phyloP scores from a whole-genome alignment of 2,888 invertebrate genomes.

The Cheilosia vulpina region DNA sequence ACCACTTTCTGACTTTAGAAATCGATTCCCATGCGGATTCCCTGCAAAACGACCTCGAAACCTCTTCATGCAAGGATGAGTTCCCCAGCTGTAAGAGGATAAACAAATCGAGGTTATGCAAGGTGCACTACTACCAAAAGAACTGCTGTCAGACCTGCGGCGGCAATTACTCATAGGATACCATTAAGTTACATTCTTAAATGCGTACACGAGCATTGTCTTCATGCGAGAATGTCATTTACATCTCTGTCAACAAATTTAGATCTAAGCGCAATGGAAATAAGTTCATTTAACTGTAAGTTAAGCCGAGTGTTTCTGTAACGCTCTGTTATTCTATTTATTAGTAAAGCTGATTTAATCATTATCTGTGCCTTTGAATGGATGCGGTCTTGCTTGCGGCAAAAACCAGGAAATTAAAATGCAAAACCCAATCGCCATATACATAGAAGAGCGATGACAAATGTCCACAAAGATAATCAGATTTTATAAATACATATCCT shows the following conservation, averaged over 20 bases:
- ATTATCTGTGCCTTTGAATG: not conserved
- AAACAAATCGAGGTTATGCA: conserved; percentile 92
- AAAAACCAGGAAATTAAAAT: conserved; percentile 32
- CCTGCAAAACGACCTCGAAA: conserved; percentile 78
- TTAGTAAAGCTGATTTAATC: conserved; percentile 15
- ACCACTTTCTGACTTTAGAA: conserved; percentile 32
- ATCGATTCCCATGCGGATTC: conserved; percentile 49
- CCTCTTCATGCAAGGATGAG: conserved; percentile 85
- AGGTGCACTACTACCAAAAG: conserved; percentile 91
- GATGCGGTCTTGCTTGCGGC: not conserved
- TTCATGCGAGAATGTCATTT: conserved; percentile 38
- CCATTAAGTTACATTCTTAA: not conserved
- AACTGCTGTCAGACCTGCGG: conserved; percentile 91
- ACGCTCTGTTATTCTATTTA: conserved; percentile 51
- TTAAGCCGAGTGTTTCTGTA: conserved; percentile 31
- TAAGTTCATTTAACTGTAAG: conserved; percentile 8
- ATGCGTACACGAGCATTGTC: conserved; percentile 5
- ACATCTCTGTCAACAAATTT: conserved; percentile 16
- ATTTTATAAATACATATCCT: conserved; percentile 23
- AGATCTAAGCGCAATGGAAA: conserved; percentile 18
- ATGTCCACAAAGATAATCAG: conserved; percentile 63
- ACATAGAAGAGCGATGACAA: conserved; percentile 48
- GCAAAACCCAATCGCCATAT: not conserved
- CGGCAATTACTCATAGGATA: conserved; percentile 61
- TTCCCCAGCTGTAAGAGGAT: conserved; percentile 91